phyloP scores from a whole-genome alignment of 1,140 invertebrate genomes.

The Pteromalus puparum region DNA sequence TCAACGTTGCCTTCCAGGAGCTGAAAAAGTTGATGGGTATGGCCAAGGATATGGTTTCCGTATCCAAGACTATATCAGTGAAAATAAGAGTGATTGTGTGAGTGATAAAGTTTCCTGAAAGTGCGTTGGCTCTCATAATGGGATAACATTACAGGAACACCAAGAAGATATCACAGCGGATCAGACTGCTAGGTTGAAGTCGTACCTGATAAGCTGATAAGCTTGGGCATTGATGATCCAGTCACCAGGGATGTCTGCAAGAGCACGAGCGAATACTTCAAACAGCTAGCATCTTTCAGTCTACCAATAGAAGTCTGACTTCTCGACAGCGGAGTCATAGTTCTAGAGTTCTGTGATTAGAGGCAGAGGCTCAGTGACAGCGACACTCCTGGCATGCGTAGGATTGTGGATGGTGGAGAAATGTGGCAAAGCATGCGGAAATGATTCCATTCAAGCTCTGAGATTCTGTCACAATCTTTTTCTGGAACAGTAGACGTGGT shows the following conservation, averaged over 20 bases:
- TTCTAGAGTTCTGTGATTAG: conserved; percentile 90
- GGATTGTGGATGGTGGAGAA: conserved; percentile 89
- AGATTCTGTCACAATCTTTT: conserved; percentile 95
- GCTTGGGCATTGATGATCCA: conserved; percentile 97
- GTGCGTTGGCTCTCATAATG: conserved; percentile 63
- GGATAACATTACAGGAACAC: conserved; percentile 82
- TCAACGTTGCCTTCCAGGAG: conserved; percentile 96
- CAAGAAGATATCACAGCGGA: conserved; percentile 98
- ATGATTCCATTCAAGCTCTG: conserved; percentile 95
- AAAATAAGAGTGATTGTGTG: conserved; percentile 87
- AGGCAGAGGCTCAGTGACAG: conserved; percentile 84
- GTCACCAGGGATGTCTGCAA: conserved; percentile 94
- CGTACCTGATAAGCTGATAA: conserved; percentile 96
- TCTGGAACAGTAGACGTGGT: conserved; percentile 72
- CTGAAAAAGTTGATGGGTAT: conserved; percentile 95
- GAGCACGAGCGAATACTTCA: conserved; percentile 91
- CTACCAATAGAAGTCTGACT: conserved; percentile 86
- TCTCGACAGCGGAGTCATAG: conserved; percentile 94
- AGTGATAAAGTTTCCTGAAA: conserved; percentile 57
- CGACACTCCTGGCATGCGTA: conserved; percentile 93
- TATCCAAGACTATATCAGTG: conserved; percentile 94
- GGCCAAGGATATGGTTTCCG: conserved; percentile 97
- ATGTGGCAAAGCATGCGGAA: conserved; percentile 89
- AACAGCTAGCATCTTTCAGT: conserved; percentile 79
- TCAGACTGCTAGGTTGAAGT: conserved; percentile 97